Percentiles rank a stretch among this genome's conserved stretches.
These are phyloP conservation scores for Chaetodon trifasciatus DNA, from an alignment of 2,797 vertebrate genomes.

Conservation along the genomic window DNA sequence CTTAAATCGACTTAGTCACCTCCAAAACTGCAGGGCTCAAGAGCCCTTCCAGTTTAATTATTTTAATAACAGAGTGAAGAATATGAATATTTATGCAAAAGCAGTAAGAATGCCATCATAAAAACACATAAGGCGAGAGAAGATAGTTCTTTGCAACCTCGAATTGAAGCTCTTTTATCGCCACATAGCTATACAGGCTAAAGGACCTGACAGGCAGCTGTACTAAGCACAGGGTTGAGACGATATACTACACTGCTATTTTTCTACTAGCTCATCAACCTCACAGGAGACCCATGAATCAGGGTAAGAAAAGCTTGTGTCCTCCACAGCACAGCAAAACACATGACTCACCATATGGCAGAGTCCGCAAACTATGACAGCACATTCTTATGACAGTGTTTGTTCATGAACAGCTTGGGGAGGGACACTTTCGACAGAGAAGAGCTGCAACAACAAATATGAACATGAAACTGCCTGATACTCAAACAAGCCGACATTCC, in stretches of 20 bases:
- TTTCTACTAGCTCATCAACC: slow-evolving; percentile 37
- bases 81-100: slow-evolving; percentile 26
- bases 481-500: not conserved
- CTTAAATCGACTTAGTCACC: slow-evolving; percentile 24
- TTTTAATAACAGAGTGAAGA: not conserved
- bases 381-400: slow-evolving; percentile 48
- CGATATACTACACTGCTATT: slow-evolving; percentile 23
- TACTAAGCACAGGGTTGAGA: slow-evolving; percentile 2
- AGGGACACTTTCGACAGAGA: slow-evolving; percentile 23
- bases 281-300: slow-evolving; percentile 16
- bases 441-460: slow-evolving; percentile 5
- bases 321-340: slow-evolving; percentile 38
- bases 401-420: slow-evolving; percentile 47
- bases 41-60: slow-evolving; percentile 20
- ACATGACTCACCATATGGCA: slow-evolving; percentile 65
- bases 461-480: slow-evolving; percentile 4
- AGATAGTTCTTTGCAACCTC: not conserved
- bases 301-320: slow-evolving; percentile 29
- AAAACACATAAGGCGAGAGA: not conserved
- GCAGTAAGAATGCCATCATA: not conserved
- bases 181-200: not conserved
- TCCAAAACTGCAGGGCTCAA: slow-evolving; percentile 17
- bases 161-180: not conserved
- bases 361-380: slow-evolving; percentile 55
- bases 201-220: not conserved